phyloP scores from a whole-genome alignment of 2,113 vertebrate species.

The Catharus fuscescens region DNA sequence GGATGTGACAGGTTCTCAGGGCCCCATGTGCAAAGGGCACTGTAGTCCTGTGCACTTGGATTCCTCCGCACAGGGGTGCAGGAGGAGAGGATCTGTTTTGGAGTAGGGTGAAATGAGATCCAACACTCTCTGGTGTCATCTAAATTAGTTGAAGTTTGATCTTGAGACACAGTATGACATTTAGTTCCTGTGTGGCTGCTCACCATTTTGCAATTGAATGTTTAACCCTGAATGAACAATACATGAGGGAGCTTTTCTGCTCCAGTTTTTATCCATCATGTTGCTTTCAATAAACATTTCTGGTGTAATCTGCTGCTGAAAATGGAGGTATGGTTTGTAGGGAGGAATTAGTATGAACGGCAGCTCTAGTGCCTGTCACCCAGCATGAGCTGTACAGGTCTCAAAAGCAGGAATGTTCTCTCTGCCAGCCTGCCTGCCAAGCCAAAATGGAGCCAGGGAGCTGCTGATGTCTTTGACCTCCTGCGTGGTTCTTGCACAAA shows the following conservation, averaged over 20 bases:
- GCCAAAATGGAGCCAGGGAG: not conserved
- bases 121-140: not conserved
- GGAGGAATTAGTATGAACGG: not conserved
- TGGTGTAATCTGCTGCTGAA: not conserved
- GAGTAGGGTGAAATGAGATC: not conserved
- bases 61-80: not conserved
- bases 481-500: not conserved
- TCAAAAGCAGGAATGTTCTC: rapidly evolving
- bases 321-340: not conserved
- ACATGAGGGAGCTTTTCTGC: not conserved
- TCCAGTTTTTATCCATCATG: not conserved
- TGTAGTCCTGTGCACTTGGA: not conserved
- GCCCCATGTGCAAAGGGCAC: not conserved
- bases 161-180: not conserved
- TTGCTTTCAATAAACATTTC: not conserved
- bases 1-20: not conserved
- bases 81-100: not conserved
- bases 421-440: not conserved
- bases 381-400: not conserved
- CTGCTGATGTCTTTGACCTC: not conserved
- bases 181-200: not conserved
- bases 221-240: not conserved
- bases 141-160: not conserved
- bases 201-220: not conserved
- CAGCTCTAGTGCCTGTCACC: not conserved